A percentile compares a stretch with the other conserved stretches of the same genome.
Evolutionary conservation across 2,113 vertebrate species (phyloP).

Genomic region (Etheostoma cragini): DNA sequence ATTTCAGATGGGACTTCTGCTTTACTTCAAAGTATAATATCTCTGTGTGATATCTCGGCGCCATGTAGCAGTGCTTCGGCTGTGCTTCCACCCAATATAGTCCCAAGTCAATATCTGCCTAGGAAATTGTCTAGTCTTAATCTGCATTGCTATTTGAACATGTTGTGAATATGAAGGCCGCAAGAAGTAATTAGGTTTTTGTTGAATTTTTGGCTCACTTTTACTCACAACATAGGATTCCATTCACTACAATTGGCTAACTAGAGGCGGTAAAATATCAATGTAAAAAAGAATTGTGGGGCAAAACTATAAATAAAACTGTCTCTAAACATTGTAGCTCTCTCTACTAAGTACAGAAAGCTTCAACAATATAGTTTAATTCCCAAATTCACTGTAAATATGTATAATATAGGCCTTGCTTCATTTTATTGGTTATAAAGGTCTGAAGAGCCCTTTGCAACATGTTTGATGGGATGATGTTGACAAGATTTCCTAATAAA

Average conservation of each 20-base stretch:
- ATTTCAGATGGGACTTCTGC: constrained; percentile 8
- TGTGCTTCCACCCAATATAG: too few relatives aligned
- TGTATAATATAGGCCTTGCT: neutral
- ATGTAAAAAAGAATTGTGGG: neutral
- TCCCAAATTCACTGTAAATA: neutral
- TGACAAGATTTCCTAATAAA: neutral
- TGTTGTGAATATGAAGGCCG: too few relatives aligned
- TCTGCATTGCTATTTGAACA: too few relatives aligned
- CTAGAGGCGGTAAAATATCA: neutral
- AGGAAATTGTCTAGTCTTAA: too few relatives aligned
- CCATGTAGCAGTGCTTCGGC: too few relatives aligned
- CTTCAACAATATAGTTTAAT: constrained; percentile 3
- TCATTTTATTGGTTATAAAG: constrained; percentile 14
- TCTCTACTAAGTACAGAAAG: neutral
- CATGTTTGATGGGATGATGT: constrained; percentile 12
- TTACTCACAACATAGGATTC: too few relatives aligned
- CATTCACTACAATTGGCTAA: too few relatives aligned
- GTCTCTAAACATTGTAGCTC: neutral
- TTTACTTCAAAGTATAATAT: neutral
- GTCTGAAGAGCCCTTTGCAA: neutral
- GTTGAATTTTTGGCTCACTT: too few relatives aligned
- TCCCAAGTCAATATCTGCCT: too few relatives aligned
- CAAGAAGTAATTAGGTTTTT: too few relatives aligned
- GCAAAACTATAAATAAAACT: neutral
- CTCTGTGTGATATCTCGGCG: too few relatives aligned